A percentile compares a stretch with the other conserved stretches of the same genome.
phyloP scores from a whole-genome alignment of 1,140 invertebrate genomes.

The Papilio xuthus region DNA sequence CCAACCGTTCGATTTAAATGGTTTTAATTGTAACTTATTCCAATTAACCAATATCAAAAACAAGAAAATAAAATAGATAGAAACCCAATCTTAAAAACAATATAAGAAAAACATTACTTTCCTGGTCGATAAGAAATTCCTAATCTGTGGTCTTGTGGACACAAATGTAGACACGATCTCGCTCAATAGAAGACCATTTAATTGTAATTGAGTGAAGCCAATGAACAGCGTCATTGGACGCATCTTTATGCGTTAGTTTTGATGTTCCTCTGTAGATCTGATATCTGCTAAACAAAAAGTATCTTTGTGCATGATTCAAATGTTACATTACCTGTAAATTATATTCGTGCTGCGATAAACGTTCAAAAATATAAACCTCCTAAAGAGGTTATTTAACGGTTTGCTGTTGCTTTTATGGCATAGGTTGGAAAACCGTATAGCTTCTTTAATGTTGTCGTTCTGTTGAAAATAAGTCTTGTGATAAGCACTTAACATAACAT shows the following conservation, averaged over 20 bases:
- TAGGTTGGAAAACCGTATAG: not conserved
- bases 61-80: too few species aligned
- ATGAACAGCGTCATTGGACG: not conserved
- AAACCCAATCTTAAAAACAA: too few species aligned
- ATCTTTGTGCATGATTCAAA: too few species aligned
- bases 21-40: too few species aligned
- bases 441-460: not conserved
- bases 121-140: not conserved
- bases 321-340: too few species aligned
- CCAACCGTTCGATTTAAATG: too few species aligned
- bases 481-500: not conserved
- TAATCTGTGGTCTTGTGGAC: not conserved
- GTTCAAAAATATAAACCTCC: not conserved
- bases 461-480: not conserved
- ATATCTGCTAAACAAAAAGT: too few species aligned
- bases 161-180: not conserved
- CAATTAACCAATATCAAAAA: too few species aligned
- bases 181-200: conserved; percentile 4
- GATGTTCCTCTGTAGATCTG: not conserved
- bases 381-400: not conserved
- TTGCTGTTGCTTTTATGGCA: not conserved
- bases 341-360: not conserved
- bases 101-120: too few species aligned
- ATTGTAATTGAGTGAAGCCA: conserved; percentile 12
- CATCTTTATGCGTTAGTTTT: not conserved